Conservation (phyloP, 2,113 vertebrate species). For the Dicerorhinus sumatrensis region DNA sequence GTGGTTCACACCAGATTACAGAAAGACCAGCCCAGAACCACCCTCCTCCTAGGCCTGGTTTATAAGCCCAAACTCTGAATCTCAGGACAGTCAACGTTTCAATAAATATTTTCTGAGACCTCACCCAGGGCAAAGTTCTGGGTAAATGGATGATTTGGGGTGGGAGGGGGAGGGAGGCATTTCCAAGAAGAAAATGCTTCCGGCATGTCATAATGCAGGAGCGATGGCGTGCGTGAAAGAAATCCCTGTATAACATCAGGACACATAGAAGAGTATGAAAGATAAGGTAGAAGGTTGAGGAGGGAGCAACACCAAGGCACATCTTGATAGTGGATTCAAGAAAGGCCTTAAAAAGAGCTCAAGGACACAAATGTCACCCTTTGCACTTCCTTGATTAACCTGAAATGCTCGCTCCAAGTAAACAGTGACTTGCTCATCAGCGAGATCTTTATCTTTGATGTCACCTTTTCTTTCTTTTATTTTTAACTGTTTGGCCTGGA, state of each 20-base stretch:
- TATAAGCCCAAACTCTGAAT: background rate
- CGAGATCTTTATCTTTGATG: conserved; percentile 26
- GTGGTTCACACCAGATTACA: background rate
- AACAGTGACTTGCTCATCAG: conserved; percentile 36
- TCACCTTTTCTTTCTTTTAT: conserved; percentile 42
- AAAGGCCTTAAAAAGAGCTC: conserved; percentile 39
- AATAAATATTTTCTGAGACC: background rate
- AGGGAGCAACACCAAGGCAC: background rate
- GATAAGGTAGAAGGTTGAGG: background rate
- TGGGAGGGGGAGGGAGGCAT: no score
- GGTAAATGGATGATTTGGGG: background rate
- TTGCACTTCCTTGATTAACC: conserved; percentile 42
- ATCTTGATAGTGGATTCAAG: background rate
- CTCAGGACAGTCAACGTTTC: background rate
- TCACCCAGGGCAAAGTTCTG: background rate
- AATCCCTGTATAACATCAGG: background rate
- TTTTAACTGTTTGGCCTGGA: conserved; percentile 18
- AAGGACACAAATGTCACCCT: background rate
- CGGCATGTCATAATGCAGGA: no score
- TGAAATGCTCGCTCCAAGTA: conserved; percentile 38
- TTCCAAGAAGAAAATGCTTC: background rate
- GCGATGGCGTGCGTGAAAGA: background rate
- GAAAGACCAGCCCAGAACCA: conserved; percentile 6
- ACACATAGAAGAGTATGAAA: background rate
- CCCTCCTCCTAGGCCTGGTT: background rate